Percentiles rank a stretch among this genome's conserved stretches.
phyloP scores from a whole-genome alignment of 2,113 vertebrate genomes.

The Narcine bancroftii region DNA sequence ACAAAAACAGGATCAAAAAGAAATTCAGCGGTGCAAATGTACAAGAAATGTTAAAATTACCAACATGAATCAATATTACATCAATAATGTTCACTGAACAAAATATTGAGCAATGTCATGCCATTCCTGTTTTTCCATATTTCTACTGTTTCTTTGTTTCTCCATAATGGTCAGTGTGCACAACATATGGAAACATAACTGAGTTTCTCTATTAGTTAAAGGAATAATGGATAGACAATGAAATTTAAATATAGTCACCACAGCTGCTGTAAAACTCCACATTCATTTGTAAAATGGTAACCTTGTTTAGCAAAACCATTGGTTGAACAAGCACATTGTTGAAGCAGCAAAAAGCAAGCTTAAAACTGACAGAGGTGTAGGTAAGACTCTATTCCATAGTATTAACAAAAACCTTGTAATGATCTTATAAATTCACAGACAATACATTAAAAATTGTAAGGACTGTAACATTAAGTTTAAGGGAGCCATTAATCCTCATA shows the following conservation, averaged over 20 bases:
- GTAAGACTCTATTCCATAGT: neutral
- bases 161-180: neutral
- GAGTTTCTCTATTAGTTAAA: neutral
- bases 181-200: neutral
- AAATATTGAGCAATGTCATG: neutral
- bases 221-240: neutral
- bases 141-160: neutral
- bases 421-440: neutral
- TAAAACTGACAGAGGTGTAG: neutral
- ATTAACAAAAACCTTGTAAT: neutral
- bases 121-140: neutral
- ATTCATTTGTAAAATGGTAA: neutral
- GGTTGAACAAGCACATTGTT: neutral
- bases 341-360: neutral
- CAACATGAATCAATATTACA: neutral
- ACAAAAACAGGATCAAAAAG: neutral
- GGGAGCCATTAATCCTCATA: neutral
- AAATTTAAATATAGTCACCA: neutral
- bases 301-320: neutral
- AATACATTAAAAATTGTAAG: neutral
- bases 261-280: neutral
- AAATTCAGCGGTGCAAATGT: neutral
- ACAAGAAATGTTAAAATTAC: no score
- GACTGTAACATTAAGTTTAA: neutral
- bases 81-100: neutral